Evolutionary conservation across 2,797 vertebrate genomes (phyloP), one percentile per base, ranked within the genome.

Genomic region (Lophura swinhoii): DNA sequence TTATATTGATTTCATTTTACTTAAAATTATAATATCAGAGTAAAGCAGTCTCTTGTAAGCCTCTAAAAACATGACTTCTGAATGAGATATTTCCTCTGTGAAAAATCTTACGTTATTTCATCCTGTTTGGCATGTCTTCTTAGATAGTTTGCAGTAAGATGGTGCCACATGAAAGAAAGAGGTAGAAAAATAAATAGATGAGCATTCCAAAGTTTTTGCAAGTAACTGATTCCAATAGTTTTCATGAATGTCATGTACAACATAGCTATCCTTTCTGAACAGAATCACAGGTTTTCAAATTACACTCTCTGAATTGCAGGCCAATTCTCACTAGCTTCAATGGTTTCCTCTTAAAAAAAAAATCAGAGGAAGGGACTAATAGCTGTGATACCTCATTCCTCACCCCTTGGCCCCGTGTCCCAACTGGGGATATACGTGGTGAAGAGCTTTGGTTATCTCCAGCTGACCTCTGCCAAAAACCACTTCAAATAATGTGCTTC

Each of bases 351-450:
- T 86, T 14, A 78, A 22, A 70, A 12, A 15, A 78, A 22, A 72
- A 12, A 5, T 28, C 31, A 23, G 35, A 59, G 63, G 46, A 62
- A 77, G 82, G 29, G 39, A 31, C 10, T 46, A 6, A 48, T 68
- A 58, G 39, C 16, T 90, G 9, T 49, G 23, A 21, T 59, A 12
- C 28, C 68, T 78, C 28, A 35, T 48, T 12, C 51, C n/a, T 76
- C 12, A 2, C 18, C 39, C 9, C 9, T 17, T 13, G 1, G 24
- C 51, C 78, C 55, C 9, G 0, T 17, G 24, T 51, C 35, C 29
- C 13, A 56, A 12, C 35, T 44, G 43, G 56, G 51, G 58, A 44
- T n/a, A 43, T 18, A 72, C 9, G 6, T 15, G 8, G 14, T 1
- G 3, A 55, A 69, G 56, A 81, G 10, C 29, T 80, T 63, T 72